Conservation (phyloP, 2,113 vertebrate species). For the Percina caprodes region DNA sequence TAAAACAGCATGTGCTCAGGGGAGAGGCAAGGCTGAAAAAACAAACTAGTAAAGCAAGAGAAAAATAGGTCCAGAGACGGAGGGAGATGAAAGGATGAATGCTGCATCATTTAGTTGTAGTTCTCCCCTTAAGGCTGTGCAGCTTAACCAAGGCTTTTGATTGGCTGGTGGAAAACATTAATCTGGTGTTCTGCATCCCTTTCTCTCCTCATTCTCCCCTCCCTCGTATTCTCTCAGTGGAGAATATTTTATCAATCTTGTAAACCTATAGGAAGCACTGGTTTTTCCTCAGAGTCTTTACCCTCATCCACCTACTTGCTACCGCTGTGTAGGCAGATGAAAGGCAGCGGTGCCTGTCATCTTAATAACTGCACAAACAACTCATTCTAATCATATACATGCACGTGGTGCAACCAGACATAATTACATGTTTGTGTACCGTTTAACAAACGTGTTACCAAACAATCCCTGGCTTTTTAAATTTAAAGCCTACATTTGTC, state of each 20-base stretch:
- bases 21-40: neutral
- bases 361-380: neutral
- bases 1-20: neutral
- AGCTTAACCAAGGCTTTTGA: conserved; percentile 44
- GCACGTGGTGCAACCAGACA: conserved; percentile 22
- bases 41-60: neutral
- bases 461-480: conserved; percentile 8
- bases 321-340: conserved; percentile 35
- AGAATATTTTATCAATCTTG: conserved; percentile 45
- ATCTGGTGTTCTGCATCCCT: conserved; percentile 47
- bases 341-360: conserved; percentile 35
- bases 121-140: conserved; percentile 27
- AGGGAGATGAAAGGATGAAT: conserved; percentile 48
- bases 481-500: conserved; percentile 15
- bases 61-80: conserved; percentile 10
- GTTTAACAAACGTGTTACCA: conserved; percentile 33
- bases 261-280: conserved; percentile 40
- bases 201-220: neutral
- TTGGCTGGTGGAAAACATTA: conserved; percentile 50
- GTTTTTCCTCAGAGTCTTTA: conserved; percentile 35
- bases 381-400: conserved; percentile 24
- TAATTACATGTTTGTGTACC: conserved; percentile 36
- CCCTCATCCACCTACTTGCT: conserved; percentile 15
- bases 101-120: conserved; percentile 25
- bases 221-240: neutral